Conservation (phyloP, 2,888 invertebrate species). For the Euclidia mi region DNA sequence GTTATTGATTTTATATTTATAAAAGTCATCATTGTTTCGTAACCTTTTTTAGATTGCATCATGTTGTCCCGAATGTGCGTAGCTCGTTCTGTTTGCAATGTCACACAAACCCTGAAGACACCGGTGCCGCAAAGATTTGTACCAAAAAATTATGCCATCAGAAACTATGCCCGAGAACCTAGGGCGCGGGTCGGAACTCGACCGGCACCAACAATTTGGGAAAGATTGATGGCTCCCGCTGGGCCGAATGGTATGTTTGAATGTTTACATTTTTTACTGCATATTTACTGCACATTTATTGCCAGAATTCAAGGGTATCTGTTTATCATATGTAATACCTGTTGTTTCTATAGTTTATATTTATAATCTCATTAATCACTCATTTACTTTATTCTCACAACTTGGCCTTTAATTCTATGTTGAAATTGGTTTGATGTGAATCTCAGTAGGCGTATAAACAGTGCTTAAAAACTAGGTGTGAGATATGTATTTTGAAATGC, state of each 20-base stretch:
- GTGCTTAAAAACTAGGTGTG: no score
- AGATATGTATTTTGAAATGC: no score
- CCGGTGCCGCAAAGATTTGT: slow-evolving; percentile 83
- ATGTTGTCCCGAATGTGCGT: slow-evolving; percentile 88
- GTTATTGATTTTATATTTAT: background rate
- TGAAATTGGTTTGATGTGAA: no score
- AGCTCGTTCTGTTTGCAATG: slow-evolving; percentile 73
- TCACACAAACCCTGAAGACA: slow-evolving; percentile 76
- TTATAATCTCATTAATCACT: no score
- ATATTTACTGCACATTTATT: no score
- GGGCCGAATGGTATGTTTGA: slow-evolving; percentile 92
- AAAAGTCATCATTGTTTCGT: background rate
- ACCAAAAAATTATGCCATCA: slow-evolving; percentile 84
- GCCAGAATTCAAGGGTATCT: no score
- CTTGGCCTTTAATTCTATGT: no score
- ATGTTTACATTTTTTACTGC: background rate
- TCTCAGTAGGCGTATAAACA: no score
- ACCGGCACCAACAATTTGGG: slow-evolving; percentile 91
- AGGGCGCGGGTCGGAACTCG: slow-evolving; percentile 77
- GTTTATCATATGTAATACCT: no score
- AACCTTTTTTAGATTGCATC: slow-evolving; percentile 66
- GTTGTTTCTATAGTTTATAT: no score
- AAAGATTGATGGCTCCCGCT: slow-evolving; percentile 94
- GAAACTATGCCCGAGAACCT: slow-evolving; percentile 90
- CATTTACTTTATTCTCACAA: no score